Base-by-base conservation (phyloP, 1,140 invertebrate species). In the Odontomachus brunneus region DNA sequence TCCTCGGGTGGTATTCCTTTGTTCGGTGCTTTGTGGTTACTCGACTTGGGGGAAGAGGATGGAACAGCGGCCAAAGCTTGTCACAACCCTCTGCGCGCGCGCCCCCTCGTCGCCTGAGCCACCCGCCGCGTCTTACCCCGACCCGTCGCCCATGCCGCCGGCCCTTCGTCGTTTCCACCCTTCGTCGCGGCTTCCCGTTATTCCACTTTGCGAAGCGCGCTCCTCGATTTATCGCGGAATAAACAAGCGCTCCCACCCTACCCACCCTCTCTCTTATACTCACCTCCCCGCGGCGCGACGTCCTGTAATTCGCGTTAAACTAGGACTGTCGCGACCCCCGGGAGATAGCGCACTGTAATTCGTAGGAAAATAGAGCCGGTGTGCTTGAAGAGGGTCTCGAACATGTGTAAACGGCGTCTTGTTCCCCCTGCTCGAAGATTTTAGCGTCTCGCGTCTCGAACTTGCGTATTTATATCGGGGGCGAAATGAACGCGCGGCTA, bases 191-290 rank as follows among this genome's bases (percentile, higher is more conserved):
- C 60, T 67, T 84, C 81, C 67, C 81, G 86, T 87, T 76, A 73
- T 63, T 72, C 57, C 60, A 69, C 80, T 57, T 75, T 78, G 51
- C 65, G 84, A 48, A 63, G 71, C 51, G 71, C 59, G 33, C 67
- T 67, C 57, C 84, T 73, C 69, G 84, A 87, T 87, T 86, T 87
- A 87, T 87, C 86, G 86, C 59, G 85, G 72, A 83, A 83, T 73
- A 87, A 87, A 87, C 84, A 86, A 83, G 80, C 72, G 84, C 57
- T 86, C 75, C 83, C 9, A 44, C 38, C 38, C 38, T 44, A 12
- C 22, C 74, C 22, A 60, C 17, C 22, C 74, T 2, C 15, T 15
- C 26, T 62, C 29, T 26, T 29, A 14, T 4, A 2, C 22, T n/a
- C 17, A 19, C 38, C 38, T 7, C 38, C 3, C 38, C 29, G 14